Evolutionary conservation across 1,140 invertebrate genomes (phyloP), one percentile per base, ranked within the genome.

Genomic region (Drosophila kepulauana): DNA sequence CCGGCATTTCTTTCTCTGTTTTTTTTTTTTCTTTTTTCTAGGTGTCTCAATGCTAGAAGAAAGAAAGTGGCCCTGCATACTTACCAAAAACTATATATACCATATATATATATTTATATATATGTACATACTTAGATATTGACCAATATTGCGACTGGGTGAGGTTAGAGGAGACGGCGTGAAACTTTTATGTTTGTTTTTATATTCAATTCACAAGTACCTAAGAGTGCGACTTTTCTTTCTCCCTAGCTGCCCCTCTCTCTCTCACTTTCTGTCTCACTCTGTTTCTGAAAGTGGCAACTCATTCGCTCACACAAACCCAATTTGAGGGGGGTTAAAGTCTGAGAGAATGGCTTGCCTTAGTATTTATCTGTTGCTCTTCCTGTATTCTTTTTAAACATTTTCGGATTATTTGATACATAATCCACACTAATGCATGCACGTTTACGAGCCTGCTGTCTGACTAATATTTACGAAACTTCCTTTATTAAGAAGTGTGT

Each of bases 151-250:
- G 38, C 58, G 49, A 46, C 41, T 63, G 30, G 45, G 35, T 56
- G 30, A 41, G 45, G 51, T 41, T 38, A 43, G 38, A 66, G 30
- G 6, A 33, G 65, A 85, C 56, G 78, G 76, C 80, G 73, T 80
- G 72, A 87, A 87, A 89, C 64, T 79, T 88, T 88, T 89, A 76
- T 89, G 79, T 81, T 88, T 89, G 85, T 81, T 89, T 81, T 88
- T 89, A 85, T 88, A 81, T 89, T 85, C 81, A 85, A 88, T 85
- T 88, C 75, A 79, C 68, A 89, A 89, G 71, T 75, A 77, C 82
- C 58, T 52, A 79, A 56, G 5, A 3, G 33, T 75, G 49, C 38
- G 52, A 52, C 59, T 78, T 59, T 59, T 51, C 46, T 67, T 33
- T 16, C 35, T 46, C 30, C 16, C n/a, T 13, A 7, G 49, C 20